Percentiles rank a stretch among this genome's conserved stretches.
Conservation (phyloP, 2,888 invertebrate species). For the Ormyrus rosae region DNA sequence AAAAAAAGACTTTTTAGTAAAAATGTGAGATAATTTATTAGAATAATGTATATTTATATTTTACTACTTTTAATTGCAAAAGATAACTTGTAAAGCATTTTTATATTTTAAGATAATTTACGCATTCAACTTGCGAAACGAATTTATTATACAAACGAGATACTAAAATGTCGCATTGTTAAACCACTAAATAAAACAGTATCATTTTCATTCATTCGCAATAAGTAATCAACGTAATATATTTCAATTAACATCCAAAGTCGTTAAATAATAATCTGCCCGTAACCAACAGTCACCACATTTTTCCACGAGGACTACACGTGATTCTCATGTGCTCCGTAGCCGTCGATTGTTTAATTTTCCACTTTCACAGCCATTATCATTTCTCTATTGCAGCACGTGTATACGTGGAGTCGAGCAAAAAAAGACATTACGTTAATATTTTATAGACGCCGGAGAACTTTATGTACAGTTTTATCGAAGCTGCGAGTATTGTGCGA, state of each 20-base stretch:
- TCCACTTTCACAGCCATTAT: background rate
- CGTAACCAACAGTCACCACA: background rate
- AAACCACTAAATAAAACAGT: background rate
- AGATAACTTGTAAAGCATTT: too few species aligned
- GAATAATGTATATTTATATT: too few species aligned
- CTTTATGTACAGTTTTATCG: slow-evolving; percentile 2
- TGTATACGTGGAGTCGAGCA: background rate
- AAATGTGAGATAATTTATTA: too few species aligned
- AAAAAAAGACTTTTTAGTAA: too few species aligned
- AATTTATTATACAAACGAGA: too few species aligned
- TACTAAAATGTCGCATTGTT: too few species aligned
- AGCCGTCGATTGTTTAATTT: background rate
- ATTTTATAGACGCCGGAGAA: background rate
- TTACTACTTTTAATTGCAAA: too few species aligned
- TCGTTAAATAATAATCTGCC: background rate
- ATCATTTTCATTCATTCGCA: slow-evolving; percentile 4
- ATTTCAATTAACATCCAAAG: slow-evolving; percentile 1
- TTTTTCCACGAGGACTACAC: slow-evolving; percentile 9
- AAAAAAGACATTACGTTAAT: background rate
- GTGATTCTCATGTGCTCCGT: background rate
- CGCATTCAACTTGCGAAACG: too few species aligned
- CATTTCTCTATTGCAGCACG: slow-evolving; percentile 8
- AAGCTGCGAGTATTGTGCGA: background rate
- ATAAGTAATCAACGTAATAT: background rate
- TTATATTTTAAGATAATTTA: too few species aligned